These are phyloP conservation scores for Spisula subtruncata DNA, from an alignment of 2,888 invertebrate species.

Conservation along the genomic window DNA sequence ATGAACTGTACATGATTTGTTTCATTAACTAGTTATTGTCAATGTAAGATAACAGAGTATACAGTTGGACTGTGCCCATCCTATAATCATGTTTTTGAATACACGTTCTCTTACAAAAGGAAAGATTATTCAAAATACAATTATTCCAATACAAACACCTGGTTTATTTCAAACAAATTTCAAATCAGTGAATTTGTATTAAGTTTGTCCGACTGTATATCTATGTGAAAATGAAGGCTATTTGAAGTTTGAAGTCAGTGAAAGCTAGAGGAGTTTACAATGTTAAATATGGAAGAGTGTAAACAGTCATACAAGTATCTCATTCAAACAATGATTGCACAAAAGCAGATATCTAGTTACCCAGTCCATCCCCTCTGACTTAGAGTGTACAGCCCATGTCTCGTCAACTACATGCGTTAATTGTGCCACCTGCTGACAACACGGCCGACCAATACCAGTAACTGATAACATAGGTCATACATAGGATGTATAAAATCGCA, in stretches of 20 bases:
- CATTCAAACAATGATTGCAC: slow-evolving; percentile 47
- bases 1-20: background rate
- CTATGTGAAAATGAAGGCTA: slow-evolving; percentile 15
- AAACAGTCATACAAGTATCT: slow-evolving; percentile 17
- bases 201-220: background rate
- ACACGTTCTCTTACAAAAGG: too few relatives aligned
- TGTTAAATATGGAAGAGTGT: background rate
- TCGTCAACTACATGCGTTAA: background rate
- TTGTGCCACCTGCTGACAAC: background rate
- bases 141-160: too few relatives aligned
- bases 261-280: slow-evolving; percentile 4
- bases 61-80: too few relatives aligned
- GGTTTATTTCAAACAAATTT: too few relatives aligned
- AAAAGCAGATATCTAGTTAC: slow-evolving; percentile 31
- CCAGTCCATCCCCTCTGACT: slow-evolving; percentile 25
- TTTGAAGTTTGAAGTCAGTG: background rate
- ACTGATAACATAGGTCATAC: background rate
- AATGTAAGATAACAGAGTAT: background rate
- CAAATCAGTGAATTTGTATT: too few relatives aligned
- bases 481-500: background rate
- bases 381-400: background rate
- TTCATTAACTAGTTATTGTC: background rate
- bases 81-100: too few relatives aligned
- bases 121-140: too few relatives aligned
- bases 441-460: background rate